These are phyloP conservation scores for Macrotrachela quadricornifera DNA, from an alignment of 1,140 invertebrate species.

Conservation along the genomic window DNA sequence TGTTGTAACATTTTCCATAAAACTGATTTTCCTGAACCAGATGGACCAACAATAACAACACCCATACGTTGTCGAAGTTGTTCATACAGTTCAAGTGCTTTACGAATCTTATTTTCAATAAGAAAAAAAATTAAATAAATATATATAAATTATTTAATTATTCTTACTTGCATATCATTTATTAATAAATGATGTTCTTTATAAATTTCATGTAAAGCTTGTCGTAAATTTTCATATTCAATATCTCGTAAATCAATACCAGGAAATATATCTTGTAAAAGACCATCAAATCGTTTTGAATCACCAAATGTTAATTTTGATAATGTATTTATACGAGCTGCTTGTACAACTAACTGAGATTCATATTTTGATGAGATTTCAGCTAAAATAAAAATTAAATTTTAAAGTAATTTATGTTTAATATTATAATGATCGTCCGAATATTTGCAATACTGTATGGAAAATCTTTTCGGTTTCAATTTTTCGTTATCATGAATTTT, in stretches of 20 bases:
- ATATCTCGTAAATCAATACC: slow-evolving; percentile 36
- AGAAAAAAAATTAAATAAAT: no score
- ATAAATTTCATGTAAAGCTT: slow-evolving; percentile 40
- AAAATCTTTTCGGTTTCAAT: no score
- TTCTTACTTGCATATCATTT: slow-evolving; percentile 43
- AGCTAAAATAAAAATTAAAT: no score
- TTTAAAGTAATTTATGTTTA: no score
- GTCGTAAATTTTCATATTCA: slow-evolving; percentile 38
- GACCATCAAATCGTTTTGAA: slow-evolving; percentile 46
- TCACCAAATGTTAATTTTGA: slow-evolving; percentile 75
- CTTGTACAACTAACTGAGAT: slow-evolving; percentile 43
- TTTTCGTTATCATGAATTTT: no score
- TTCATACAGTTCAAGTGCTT: slow-evolving; percentile 76
- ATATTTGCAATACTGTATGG: no score
- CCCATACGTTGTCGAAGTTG: slow-evolving; percentile 85
- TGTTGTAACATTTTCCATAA: slow-evolving; percentile 56
- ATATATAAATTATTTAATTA: no score
- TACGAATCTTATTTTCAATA: slow-evolving; percentile 23
- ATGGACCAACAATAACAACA: slow-evolving; percentile 80
- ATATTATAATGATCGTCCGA: no score
- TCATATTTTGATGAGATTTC: slow-evolving; percentile 12
- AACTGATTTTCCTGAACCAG: slow-evolving; percentile 74
- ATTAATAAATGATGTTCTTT: slow-evolving; percentile 38
- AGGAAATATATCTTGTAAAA: slow-evolving; percentile 58
- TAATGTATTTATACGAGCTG: slow-evolving; percentile 61